These are phyloP conservation scores for Drosophila mojavensis DNA, from an alignment of 1,140 invertebrate genomes.

Conservation along the genomic window DNA sequence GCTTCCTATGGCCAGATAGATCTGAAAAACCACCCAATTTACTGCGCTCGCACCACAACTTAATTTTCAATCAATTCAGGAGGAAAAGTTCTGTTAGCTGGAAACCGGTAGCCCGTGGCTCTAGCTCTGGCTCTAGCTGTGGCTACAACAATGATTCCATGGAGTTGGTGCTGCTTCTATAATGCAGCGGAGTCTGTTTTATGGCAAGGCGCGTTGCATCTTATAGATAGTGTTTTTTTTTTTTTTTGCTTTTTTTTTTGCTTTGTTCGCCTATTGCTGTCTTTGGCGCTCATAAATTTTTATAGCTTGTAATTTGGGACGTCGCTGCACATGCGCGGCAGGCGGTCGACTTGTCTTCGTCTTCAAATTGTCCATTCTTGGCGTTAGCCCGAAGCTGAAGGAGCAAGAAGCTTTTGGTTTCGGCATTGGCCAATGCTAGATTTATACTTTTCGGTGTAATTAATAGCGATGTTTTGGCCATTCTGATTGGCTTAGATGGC, in stretches of 20 bases:
- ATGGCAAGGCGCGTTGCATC: conserved; percentile 46
- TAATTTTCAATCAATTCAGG: conserved; percentile 66
- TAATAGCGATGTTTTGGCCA: conserved; percentile 60
- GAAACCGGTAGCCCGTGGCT: conserved; percentile 49
- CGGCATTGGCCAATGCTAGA: conserved; percentile 44
- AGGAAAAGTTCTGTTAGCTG: neutral
- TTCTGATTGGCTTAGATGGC: conserved; percentile 44
- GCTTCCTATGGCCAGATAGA: conserved; percentile 24
- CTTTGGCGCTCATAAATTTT: conserved; percentile 74
- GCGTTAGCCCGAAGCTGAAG: neutral
- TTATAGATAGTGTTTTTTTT: conserved; percentile 16
- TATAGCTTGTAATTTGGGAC: conserved; percentile 77
- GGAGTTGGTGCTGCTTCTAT: conserved; percentile 20
- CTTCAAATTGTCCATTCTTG: conserved; percentile 14
- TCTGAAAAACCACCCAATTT: conserved; percentile 27
- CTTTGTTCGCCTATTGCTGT: conserved; percentile 41
- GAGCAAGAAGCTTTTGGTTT: conserved; percentile 41
- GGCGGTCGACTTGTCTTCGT: conserved; percentile 51
- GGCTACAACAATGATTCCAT: conserved; percentile 16
- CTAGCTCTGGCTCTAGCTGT: neutral
- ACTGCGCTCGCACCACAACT: conserved; percentile 53
- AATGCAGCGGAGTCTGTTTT: conserved; percentile 43
- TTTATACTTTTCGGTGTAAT: conserved; percentile 68
- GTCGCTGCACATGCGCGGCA: conserved; percentile 61
- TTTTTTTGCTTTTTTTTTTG: conserved; percentile 21